These are phyloP conservation scores for Anguilla japonica DNA, from an alignment of 2,113 vertebrate species.

Conservation along the genomic window DNA sequence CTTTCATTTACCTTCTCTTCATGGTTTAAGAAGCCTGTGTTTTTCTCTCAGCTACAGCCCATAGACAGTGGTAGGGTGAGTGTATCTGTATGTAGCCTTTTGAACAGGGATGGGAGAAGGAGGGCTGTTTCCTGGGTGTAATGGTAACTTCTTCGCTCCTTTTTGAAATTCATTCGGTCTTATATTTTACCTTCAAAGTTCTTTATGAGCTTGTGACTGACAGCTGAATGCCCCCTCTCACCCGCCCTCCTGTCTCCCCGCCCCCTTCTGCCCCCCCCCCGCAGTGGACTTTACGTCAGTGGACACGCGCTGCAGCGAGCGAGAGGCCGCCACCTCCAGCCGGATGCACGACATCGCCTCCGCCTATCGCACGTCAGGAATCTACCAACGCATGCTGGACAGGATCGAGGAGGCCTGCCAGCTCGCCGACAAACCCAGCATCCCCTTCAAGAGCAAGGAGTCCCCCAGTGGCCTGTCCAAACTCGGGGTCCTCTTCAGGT, in stretches of 20 bases:
- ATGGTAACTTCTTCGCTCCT: too few relatives aligned
- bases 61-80: neutral
- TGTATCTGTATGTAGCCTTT: neutral
- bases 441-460: conserved; percentile 91
- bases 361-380: conserved; percentile 76
- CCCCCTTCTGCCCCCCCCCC: conserved; percentile 35
- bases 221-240: too few relatives aligned
- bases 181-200: too few relatives aligned
- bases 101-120: too few relatives aligned
- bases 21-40: neutral
- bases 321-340: conserved; percentile 83
- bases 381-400: conserved; percentile 72
- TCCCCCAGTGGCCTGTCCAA: conserved; percentile 75
- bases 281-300: conserved; percentile 93
- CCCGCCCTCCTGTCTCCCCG: too few relatives aligned
- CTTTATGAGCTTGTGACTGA: too few relatives aligned
- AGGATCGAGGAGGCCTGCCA: conserved; percentile 69
- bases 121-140: too few relatives aligned
- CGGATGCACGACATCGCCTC: conserved; percentile 81
- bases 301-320: conserved; percentile 84
- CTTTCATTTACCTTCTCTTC: neutral
- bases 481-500: conserved; percentile 84
- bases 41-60: neutral
- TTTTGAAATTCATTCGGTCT: too few relatives aligned
- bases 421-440: conserved; percentile 62